phyloP scores from a whole-genome alignment of 2,888 invertebrate species.

The Agrotis clavis region DNA sequence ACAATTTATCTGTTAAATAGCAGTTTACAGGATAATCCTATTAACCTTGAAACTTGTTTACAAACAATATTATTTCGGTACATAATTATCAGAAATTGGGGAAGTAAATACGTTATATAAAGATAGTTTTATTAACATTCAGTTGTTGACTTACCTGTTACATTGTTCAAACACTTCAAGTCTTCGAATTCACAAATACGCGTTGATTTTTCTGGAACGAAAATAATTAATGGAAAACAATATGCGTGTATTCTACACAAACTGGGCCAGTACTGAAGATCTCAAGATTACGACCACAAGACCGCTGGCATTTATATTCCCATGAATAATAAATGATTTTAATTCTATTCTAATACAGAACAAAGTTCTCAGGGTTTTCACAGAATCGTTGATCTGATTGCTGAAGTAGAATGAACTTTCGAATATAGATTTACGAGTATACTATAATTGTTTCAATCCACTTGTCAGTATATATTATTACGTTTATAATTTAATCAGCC shows the following conservation, averaged over 20 bases:
- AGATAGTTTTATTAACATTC: not conserved
- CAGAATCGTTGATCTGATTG: not conserved
- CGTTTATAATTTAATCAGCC: not conserved
- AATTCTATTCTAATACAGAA: not conserved
- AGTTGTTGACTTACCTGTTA: conserved; percentile 74
- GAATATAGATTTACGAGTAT: not conserved
- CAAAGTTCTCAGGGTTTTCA: not conserved
- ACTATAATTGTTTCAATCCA: not conserved
- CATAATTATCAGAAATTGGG: not conserved
- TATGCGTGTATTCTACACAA: too few species aligned
- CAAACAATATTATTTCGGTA: not conserved
- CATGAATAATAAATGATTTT: not conserved
- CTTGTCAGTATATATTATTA: not conserved
- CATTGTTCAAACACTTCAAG: conserved; percentile 78
- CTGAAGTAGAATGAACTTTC: not conserved
- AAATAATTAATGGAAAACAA: not conserved
- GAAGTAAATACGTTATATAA: not conserved
- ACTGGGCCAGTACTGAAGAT: not conserved
- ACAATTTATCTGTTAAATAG: too few species aligned
- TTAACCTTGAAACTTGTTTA: not conserved
- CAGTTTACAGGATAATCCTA: not conserved
- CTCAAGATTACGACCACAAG: not conserved
- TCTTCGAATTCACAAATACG: conserved; percentile 82
- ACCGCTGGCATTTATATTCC: not conserved
- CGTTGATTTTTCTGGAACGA: conserved; percentile 72